Conservation (phyloP, 2,113 vertebrate genomes). For the Gymnogyps californianus region DNA sequence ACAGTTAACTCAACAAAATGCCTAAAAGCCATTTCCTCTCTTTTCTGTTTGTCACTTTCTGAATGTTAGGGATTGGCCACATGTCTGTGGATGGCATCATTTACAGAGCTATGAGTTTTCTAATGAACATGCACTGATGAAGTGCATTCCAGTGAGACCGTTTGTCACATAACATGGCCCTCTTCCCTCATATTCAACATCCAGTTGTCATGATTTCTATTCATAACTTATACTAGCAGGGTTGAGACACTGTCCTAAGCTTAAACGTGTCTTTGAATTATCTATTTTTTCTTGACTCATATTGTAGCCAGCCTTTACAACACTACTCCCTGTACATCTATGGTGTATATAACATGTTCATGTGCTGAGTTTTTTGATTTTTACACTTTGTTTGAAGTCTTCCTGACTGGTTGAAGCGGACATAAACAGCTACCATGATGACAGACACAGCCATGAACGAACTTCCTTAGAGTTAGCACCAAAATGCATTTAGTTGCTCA, state of each 20-base stretch:
- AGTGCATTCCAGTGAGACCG: not conserved
- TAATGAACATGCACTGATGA: not conserved
- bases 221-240: not conserved
- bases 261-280: not conserved
- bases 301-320: not conserved
- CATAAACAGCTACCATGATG: not conserved
- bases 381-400: not conserved
- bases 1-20: not conserved
- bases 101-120: not conserved
- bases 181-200: not conserved
- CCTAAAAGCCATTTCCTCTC: not conserved
- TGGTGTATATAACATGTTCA: not conserved
- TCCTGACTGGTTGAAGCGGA: not conserved
- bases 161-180: not conserved
- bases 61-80: not conserved
- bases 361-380: not conserved
- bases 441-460: not conserved
- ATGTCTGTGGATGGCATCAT: not conserved
- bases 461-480: not conserved
- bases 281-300: not conserved
- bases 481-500: not conserved
- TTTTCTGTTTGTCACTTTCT: not conserved
- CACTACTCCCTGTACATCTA: not conserved
- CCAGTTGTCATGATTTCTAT: not conserved
- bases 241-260: not conserved